Base-by-base conservation (phyloP, 1,140 invertebrate species). In the Drosophila carrolli region DNA sequence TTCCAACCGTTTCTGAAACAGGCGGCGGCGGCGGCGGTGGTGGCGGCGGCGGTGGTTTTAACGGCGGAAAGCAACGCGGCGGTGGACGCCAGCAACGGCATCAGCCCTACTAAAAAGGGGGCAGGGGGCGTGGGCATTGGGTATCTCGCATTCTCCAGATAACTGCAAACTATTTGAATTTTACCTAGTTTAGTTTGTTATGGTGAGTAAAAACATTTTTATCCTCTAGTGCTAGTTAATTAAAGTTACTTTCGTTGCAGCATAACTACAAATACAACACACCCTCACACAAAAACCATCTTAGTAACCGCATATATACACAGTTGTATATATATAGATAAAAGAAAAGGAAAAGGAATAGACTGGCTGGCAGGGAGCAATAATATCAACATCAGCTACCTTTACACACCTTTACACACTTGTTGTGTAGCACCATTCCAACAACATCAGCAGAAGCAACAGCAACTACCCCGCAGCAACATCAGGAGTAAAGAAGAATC, bases 1-100 rank as follows among this genome's bases (percentile, higher is more conserved):
- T 51, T 62, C n/a, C 13, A 37, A 68, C 67, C 50, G 16, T 41
- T 63, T 60, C 50, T 57, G 7, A 62, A 78, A 80, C 61, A 83
- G 75, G 57, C 46, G 56, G 65, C 47, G 55, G 63, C 38, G 61
- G 59, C 35, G 60, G 60, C 61, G 91, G 91, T 61, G 67, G 83
- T 65, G 76, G 78, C 58, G 91, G 91, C 63, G 76, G 78, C 61
- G 91, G 91, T 61, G 91, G 91, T 54, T 93, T 93, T 59, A 92
- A 92, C 71, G 86, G 91, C 11, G 92, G 92, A 72, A 93, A 92
- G 56, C 92, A 93, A 78, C 90, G 92, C 55, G 84, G 83, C 57
- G 55, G 65, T n/a, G 89, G 91, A 77, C 91, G 92, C 47, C 93
- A 93, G 61, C 92, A 92, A 19, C 85, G 93, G 67, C 93, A 93